Conservation (phyloP, 2,797 vertebrate genomes). For the Sus cebifrons region DNA sequence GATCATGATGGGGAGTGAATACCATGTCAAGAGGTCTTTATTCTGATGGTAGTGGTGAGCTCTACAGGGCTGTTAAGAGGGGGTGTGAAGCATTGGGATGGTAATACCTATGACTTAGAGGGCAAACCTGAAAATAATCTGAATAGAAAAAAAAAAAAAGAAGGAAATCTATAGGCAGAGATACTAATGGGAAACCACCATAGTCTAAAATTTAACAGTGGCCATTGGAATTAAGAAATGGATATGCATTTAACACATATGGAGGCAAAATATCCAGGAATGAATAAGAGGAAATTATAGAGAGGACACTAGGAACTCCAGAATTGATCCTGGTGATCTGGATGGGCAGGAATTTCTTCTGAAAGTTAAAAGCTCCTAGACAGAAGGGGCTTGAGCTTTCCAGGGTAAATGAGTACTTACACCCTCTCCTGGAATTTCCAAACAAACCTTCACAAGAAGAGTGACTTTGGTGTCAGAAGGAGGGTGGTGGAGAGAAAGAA, state of each 20-base stretch:
- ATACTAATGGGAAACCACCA: background rate
- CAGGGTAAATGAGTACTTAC: background rate
- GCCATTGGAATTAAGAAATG: background rate
- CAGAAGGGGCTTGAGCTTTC: background rate
- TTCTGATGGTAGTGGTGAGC: background rate
- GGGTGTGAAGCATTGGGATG: background rate
- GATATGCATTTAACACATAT: background rate
- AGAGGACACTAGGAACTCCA: background rate
- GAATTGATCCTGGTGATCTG: constrained; percentile 13
- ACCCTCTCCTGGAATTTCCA: constrained; percentile 24
- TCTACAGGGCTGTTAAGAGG: background rate
- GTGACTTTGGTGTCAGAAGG: background rate
- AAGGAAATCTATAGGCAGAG: background rate
- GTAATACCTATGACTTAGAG: background rate
- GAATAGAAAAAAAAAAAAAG: background rate
- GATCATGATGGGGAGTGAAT: background rate
- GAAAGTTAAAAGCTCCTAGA: constrained; percentile 3
- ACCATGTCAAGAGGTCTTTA: background rate
- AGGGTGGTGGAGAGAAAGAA: background rate
- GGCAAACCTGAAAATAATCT: constrained; percentile 27
- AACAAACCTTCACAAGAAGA: constrained; percentile 1
- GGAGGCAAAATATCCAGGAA: background rate
- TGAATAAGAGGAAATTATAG: background rate
- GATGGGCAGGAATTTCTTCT: background rate
- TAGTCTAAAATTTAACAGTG: background rate